A percentile compares a stretch with the other conserved stretches of the same genome.
Evolutionary conservation across 2,888 invertebrate genomes (phyloP).

Genomic region (Drosophila mulleri): DNA sequence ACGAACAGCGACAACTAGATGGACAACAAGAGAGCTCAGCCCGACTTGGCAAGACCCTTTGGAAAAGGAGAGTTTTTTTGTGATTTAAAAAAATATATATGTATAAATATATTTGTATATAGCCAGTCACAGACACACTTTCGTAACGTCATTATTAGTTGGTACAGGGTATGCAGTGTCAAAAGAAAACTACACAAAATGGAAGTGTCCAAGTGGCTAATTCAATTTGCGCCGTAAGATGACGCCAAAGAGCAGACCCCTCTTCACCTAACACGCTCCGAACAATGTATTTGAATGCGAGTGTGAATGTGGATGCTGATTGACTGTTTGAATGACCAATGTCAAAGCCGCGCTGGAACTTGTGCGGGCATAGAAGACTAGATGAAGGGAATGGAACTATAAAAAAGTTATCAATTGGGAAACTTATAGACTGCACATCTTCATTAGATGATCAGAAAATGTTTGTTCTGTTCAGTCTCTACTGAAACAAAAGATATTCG

Average conservation of each 20-base stretch:
- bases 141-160: background rate
- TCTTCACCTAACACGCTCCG: background rate
- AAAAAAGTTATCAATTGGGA: too few relatives aligned
- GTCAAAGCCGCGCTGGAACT: conserved; percentile 52
- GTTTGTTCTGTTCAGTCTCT: background rate
- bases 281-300: conserved; percentile 18
- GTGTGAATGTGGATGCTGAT: conserved; percentile 21
- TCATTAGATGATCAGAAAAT: too few relatives aligned
- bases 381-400: background rate
- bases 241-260: conserved; percentile 13
- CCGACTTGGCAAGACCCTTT: background rate
- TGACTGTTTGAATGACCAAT: conserved; percentile 56
- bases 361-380: conserved; percentile 11
- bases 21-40: background rate
- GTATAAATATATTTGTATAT: background rate
- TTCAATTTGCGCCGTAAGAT: conserved; percentile 69
- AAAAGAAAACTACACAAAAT: conserved; percentile 15
- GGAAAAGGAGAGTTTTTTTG: background rate
- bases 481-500: background rate
- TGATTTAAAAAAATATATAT: too few relatives aligned
- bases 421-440: background rate
- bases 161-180: background rate
- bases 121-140: background rate
- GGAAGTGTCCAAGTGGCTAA: conserved; percentile 59
- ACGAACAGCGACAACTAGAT: conserved; percentile 11